These are phyloP conservation scores for Physella acuta DNA, from an alignment of 1,140 invertebrate species.

Conservation along the genomic window DNA sequence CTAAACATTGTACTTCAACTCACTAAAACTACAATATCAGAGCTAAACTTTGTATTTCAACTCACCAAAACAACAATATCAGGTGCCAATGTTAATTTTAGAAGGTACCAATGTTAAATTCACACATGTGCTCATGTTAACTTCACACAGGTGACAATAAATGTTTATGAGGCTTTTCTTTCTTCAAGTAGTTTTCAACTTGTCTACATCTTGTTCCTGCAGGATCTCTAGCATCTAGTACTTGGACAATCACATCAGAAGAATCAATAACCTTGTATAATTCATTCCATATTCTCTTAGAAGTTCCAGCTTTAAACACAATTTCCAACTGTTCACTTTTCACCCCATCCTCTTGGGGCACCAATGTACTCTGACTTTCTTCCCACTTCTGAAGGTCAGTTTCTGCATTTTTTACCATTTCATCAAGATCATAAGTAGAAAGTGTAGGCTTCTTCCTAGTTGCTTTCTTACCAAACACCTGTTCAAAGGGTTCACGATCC, in stretches of 20 bases:
- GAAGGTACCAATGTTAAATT: too few species aligned
- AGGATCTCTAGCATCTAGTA: slow-evolving; percentile 91
- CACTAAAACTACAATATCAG: too few species aligned
- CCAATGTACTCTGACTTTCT: slow-evolving; percentile 76
- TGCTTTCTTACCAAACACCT: slow-evolving; percentile 93
- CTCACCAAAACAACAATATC: too few species aligned
- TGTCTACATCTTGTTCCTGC: slow-evolving; percentile 91
- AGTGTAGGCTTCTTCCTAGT: slow-evolving; percentile 88
- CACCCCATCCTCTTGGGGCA: slow-evolving; percentile 64
- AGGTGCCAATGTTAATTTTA: too few species aligned
- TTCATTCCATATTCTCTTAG: slow-evolving; percentile 98
- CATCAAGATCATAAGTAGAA: slow-evolving; percentile 65
- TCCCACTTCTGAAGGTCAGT: slow-evolving; percentile 76
- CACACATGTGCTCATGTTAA: too few species aligned
- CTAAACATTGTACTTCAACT: too few species aligned
- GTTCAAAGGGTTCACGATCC: slow-evolving; percentile 92
- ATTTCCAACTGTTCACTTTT: slow-evolving; percentile 57
- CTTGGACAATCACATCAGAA: slow-evolving; percentile 93
- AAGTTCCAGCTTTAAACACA: slow-evolving; percentile 76
- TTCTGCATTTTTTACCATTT: slow-evolving; percentile 40
- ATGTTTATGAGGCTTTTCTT: slow-evolving; percentile 93
- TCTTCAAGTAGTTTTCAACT: slow-evolving; percentile 85
- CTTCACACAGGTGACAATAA: too few species aligned
- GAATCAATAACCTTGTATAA: slow-evolving; percentile 98
- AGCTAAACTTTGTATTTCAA: too few species aligned